Base-by-base conservation (phyloP, 1,140 invertebrate genomes). In the Ridgeia piscesae region DNA sequence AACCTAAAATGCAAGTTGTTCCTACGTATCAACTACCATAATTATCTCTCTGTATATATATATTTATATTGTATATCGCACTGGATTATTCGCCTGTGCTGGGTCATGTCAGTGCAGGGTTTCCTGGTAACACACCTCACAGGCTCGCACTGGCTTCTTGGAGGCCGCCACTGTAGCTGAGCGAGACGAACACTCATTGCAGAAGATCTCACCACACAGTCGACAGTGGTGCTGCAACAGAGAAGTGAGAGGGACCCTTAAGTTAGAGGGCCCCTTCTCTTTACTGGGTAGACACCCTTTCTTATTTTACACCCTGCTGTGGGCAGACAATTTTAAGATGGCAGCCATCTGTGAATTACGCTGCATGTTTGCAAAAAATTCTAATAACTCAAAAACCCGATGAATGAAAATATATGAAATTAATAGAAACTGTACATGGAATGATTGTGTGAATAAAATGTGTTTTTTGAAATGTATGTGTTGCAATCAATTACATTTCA, bases 161-260 rank as follows among this genome's bases (percentile, higher is more conserved):
- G 97, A 97, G 92, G 97, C 97, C 48, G 97, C 97, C 94, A 99
- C 96, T 11, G 98, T 97, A 95, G 98, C 98, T 0, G 97, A 97
- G 95, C 98, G 98, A 95, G 98, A 98, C 91, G 98, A 99, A 96
- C 99, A 99, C 8, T 97, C 96, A 93, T 97, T 97, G 95, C 99
- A 99, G 96, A 99, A 99, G 94, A 99, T 99, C 92, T 98, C 97
- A 0, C 99, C 99, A 96, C 99, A 99, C 94, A 98, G 97, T 92
- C 99, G 97, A 95, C 98, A 99, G 95, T 99, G 98, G 93, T 96
- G 95, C 95, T 96, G 94, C 31, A 88, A 90, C 42, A 94, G 91
- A 93, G 31, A 91, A 34, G 27, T 77, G 11, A 77, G 8, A 77
- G n/a, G n/a, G n/a, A n/a, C n/a, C n/a, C n/a, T n/a, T n/a, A n/a